These are phyloP conservation scores for Atopsyche davidsoni DNA, from an alignment of 1,140 invertebrate species.

Conservation along the genomic window DNA sequence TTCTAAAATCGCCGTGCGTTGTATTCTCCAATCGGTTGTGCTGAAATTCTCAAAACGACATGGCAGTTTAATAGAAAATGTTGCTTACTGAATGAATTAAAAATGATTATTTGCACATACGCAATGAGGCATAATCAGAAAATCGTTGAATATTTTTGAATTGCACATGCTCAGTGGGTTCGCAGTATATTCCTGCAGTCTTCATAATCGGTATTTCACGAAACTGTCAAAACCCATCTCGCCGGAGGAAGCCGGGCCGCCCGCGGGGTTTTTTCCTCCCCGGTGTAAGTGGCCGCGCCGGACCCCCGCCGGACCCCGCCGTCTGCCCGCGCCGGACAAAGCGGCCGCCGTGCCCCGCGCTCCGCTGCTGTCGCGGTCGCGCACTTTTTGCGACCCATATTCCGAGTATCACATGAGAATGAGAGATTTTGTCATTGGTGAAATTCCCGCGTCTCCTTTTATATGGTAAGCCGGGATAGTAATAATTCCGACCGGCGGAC, in stretches of 20 bases:
- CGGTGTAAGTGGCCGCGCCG: slow-evolving; percentile 44
- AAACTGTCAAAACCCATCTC: not conserved
- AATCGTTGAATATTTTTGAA: too few species aligned
- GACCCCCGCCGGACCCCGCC: slow-evolving; percentile 46
- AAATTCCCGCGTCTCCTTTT: slow-evolving; percentile 44
- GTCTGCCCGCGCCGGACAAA: slow-evolving; percentile 48
- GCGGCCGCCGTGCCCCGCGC: slow-evolving; percentile 46
- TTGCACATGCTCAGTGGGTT: too few species aligned
- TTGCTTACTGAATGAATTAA: too few species aligned
- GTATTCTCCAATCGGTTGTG: too few species aligned
- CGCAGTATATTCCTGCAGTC: too few species aligned
- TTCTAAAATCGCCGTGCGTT: too few species aligned
- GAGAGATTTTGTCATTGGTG: slow-evolving; percentile 47
- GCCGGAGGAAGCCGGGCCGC: not conserved
- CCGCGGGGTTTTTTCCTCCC: slow-evolving; percentile 39
- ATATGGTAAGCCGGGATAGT: slow-evolving; percentile 43
- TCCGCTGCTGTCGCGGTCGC: slow-evolving; percentile 44
- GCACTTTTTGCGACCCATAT: slow-evolving; percentile 26
- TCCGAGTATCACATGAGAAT: slow-evolving; percentile 34
- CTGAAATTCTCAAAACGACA: too few species aligned
- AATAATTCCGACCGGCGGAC: slow-evolving; percentile 19
- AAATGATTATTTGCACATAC: too few species aligned
- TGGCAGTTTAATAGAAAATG: too few species aligned
- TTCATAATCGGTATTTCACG: not conserved
- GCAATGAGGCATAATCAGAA: too few species aligned